phyloP scores from a whole-genome alignment of 2,113 vertebrate species.

The Nycticorax nycticorax region DNA sequence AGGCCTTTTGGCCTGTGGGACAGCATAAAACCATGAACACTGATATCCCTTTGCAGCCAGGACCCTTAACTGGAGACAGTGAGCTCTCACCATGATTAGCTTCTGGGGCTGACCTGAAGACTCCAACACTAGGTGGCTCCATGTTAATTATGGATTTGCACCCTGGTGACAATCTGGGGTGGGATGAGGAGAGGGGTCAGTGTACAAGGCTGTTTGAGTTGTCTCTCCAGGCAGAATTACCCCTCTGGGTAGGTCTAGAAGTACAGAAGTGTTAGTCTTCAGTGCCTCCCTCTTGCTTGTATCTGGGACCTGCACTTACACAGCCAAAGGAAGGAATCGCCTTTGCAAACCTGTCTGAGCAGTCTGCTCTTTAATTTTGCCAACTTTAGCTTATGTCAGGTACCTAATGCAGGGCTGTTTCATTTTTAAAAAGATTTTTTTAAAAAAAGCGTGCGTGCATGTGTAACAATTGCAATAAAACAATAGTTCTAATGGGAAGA shows the following conservation, averaged over 20 bases:
- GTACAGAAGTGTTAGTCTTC: too few relatives aligned
- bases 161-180: neutral
- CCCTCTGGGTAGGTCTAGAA: neutral
- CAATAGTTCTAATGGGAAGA: slow-evolving; percentile 41
- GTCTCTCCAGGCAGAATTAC: neutral
- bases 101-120: neutral
- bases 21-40: neutral
- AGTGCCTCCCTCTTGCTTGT: neutral
- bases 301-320: neutral
- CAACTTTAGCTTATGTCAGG: neutral
- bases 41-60: neutral
- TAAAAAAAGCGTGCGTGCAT: neutral
- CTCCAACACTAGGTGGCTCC: neutral
- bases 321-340: neutral
- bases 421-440: neutral
- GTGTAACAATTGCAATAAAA: slow-evolving; percentile 56
- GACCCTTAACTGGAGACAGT: neutral
- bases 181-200: neutral
- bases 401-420: neutral
- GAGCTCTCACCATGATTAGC: rapidly evolving
- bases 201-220: neutral
- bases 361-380: slow-evolving; percentile 1
- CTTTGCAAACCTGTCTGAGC: neutral
- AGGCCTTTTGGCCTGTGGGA: neutral
- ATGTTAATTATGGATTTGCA: neutral